Percentiles rank a stretch among this genome's conserved stretches.
Conservation (phyloP, 2,888 invertebrate genomes). For the Sclerodermus sp. region DNA sequence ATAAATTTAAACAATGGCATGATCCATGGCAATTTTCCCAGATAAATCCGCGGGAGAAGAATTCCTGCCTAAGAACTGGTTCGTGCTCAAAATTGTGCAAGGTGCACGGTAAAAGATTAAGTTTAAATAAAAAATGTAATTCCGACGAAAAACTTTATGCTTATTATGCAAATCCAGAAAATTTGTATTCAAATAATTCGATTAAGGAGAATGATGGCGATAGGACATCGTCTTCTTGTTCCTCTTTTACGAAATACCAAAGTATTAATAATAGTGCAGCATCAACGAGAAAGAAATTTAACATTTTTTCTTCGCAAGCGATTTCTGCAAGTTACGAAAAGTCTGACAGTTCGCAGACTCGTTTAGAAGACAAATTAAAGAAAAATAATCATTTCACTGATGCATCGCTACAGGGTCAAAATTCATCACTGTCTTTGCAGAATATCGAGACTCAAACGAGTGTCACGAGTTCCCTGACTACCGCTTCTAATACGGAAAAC, state of each 20-base stretch:
- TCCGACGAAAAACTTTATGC: slow-evolving; percentile 6
- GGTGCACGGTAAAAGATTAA: too few relatives aligned
- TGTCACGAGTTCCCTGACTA: too few relatives aligned
- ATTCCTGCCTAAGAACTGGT: too few relatives aligned
- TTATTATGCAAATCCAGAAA: background rate
- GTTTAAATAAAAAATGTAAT: background rate
- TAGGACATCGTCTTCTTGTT: background rate
- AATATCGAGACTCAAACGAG: background rate
- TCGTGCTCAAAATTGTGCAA: too few relatives aligned
- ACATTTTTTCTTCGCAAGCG: slow-evolving; percentile 10
- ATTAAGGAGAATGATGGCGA: background rate
- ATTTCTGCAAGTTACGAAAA: background rate
- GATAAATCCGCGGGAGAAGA: too few relatives aligned
- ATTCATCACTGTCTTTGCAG: background rate
- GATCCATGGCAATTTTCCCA: too few relatives aligned
- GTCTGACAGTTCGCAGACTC: slow-evolving; percentile 2
- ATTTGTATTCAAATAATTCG: too few relatives aligned
- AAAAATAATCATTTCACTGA: too few relatives aligned
- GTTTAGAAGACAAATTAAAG: background rate
- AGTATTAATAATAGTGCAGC: slow-evolving; percentile 1
- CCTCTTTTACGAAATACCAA: background rate
- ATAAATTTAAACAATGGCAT: too few relatives aligned
- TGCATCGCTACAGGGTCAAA: slow-evolving; percentile 3
- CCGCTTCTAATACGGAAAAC: background rate
- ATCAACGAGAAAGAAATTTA: background rate